A percentile compares a stretch with the other conserved stretches of the same genome.
phyloP scores from a whole-genome alignment of 2,888 invertebrate species.

The Drosophila kuntzei region DNA sequence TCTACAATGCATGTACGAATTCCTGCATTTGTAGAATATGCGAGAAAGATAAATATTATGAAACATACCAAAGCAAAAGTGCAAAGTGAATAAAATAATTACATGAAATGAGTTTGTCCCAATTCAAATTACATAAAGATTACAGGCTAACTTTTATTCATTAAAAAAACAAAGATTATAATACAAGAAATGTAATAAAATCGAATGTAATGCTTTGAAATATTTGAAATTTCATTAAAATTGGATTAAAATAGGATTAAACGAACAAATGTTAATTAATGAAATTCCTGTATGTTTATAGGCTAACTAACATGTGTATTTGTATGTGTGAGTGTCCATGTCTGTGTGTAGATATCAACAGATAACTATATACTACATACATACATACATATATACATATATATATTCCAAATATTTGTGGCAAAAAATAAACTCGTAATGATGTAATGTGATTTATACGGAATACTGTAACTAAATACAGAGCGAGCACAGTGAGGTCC shows the following conservation, averaged over 20 bases:
- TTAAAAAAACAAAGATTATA: slow-evolving; percentile 5
- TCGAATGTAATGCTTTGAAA: not conserved
- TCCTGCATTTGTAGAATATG: not conserved
- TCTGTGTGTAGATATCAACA: slow-evolving; percentile 8
- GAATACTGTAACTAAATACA: not conserved
- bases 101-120: slow-evolving; percentile 1
- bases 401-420: slow-evolving; percentile 8
- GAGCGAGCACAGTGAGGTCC: slow-evolving; percentile 11
- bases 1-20: slow-evolving; percentile 1
- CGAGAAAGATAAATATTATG: not conserved
- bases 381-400: no score
- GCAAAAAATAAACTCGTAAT: slow-evolving; percentile 11
- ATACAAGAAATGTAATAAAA: not conserved
- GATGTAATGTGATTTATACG: slow-evolving; percentile 22
- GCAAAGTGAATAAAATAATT: not conserved
- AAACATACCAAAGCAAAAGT: not conserved
- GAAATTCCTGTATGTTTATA: slow-evolving; percentile 28
- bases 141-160: not conserved
- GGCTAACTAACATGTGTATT: slow-evolving; percentile 8
- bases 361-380: slow-evolving; percentile 2
- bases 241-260: slow-evolving; percentile 14
- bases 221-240: slow-evolving; percentile 22
- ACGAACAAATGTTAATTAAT: slow-evolving; percentile 33
- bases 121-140: slow-evolving; percentile 4
- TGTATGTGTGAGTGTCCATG: slow-evolving; percentile 2